Percentiles rank a stretch among this genome's conserved stretches.
phyloP scores from a whole-genome alignment of 2,888 invertebrate species.

The Glyphotaelius pellucidus region DNA sequence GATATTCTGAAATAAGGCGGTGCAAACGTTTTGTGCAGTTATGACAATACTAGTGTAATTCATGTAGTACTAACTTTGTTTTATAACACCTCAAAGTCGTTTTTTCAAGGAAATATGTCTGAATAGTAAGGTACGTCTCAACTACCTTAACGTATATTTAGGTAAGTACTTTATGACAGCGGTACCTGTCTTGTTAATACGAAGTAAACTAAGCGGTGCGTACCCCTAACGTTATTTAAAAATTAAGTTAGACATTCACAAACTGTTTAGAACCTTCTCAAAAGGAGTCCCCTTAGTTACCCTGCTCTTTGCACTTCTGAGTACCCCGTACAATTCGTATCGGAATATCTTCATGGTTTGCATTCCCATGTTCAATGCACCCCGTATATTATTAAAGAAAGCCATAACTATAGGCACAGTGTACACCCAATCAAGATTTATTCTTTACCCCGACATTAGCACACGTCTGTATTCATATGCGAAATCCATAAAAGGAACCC shows the following conservation, averaged over 20 bases:
- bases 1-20: no score
- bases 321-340: constrained; percentile 2
- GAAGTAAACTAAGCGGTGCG: not conserved
- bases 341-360: not conserved
- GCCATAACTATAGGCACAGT: not conserved
- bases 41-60: no score
- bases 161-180: not conserved
- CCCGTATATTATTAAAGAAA: constrained; percentile 15
- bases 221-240: not conserved
- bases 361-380: not conserved
- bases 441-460: constrained; percentile 35
- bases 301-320: not conserved
- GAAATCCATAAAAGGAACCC: constrained; percentile 45
- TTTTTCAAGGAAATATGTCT: no score
- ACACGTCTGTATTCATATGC: constrained; percentile 37
- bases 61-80: no score
- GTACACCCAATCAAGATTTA: constrained; percentile 38
- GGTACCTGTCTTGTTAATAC: not conserved
- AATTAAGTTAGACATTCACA: not conserved
- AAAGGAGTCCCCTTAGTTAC: not conserved
- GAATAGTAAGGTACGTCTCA: not conserved
- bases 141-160: not conserved
- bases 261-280: not conserved
- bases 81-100: no score
- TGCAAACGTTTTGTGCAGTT: no score